Evolutionary conservation across 1,140 invertebrate species (phyloP).

Genomic region (Drosophila rufa): DNA sequence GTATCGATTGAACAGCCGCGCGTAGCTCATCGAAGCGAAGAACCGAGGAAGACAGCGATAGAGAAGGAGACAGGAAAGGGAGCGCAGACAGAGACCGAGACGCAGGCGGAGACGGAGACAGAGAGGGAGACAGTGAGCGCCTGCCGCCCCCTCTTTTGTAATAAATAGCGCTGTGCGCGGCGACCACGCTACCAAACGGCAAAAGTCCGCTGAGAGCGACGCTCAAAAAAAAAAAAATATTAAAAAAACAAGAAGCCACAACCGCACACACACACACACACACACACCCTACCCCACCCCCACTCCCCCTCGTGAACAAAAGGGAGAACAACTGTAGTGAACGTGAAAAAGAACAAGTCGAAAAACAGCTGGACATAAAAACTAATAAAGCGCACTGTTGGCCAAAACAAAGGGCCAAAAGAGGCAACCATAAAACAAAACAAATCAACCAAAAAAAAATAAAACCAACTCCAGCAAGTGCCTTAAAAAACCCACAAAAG

Average conservation of each 20-base stretch:
- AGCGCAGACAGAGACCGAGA: conserved; percentile 20
- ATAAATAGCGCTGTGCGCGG: conserved; percentile 75
- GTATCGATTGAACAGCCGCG: conserved; percentile 79
- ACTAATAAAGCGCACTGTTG: conserved; percentile 27
- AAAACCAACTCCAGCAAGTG: conserved; percentile 48
- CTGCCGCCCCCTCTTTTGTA: conserved; percentile 68
- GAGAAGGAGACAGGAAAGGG: conserved; percentile 23
- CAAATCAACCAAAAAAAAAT: conserved; percentile 3
- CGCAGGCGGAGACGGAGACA: conserved; percentile 16
- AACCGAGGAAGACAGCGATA: conserved; percentile 51
- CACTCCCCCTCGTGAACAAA: conserved; percentile 3
- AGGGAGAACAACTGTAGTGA: conserved; percentile 27
- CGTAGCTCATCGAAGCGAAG: conserved; percentile 68
- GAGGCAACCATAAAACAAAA: conserved; percentile 22
- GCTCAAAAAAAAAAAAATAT: conserved; percentile 42
- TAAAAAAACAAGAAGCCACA: background rate
- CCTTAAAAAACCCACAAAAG: conserved; percentile 32
- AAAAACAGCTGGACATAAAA: conserved; percentile 46
- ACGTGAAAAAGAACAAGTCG: conserved; percentile 25
- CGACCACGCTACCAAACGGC: conserved; percentile 73
- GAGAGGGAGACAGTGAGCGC: conserved; percentile 51
- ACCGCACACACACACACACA: conserved; percentile 12
- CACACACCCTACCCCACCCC: conserved; percentile 6
- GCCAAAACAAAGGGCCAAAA: conserved; percentile 18
- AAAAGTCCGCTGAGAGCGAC: conserved; percentile 74